Base-by-base conservation (phyloP, 37 sponge, comb jelly and placozoan genomes). In the Crambe crambe region DNA sequence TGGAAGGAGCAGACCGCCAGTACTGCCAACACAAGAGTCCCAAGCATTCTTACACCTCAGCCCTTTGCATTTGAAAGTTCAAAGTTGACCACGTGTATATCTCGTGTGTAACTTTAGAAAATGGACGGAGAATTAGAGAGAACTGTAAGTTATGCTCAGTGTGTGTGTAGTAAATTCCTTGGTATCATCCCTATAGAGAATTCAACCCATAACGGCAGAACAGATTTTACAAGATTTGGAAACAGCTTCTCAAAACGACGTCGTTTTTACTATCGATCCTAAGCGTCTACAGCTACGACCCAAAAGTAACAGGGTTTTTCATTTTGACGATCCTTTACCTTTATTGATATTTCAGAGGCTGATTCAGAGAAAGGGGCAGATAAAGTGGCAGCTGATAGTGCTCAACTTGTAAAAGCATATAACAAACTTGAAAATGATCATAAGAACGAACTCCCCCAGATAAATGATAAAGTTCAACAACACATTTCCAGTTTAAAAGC, bases 191-290 rank as follows among this genome's bases (percentile, higher is more conserved):
- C 21, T 36, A 36, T 73, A 73, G 74, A 37, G 76, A 47, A 27
- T 20, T 60, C 42, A 43, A 8, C 56, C 56, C 3, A 47, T 54
- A 56, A 73, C 86, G 25, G 35, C 47, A 38, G 80, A 86, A 22
- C 68, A 79, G 34, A 79, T 86, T 21, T 12, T 79, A 35, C 73
- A 74, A 34, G 86, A 86, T 27, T 38, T 86, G 23, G 21, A 29
- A 37, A 54, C n/a, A 22, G 86, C 86, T 43, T 58, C 65, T 35
- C 31, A 59, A 73, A 42, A 60, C 36, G 86, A 86, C 44, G 42
- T 79, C 40, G 80, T 79, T 0, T 86, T 86, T 34, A 75, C 65
- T 18, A 72, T 23, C 21, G 37, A 20, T 31, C 75, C 76, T 27
- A 39, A 35, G 54, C 63, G 39, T 20, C 39, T n/a, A 25, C 34